Evolutionary conservation across 1,140 invertebrate genomes (phyloP).

Genomic region (Bombus confusus): DNA sequence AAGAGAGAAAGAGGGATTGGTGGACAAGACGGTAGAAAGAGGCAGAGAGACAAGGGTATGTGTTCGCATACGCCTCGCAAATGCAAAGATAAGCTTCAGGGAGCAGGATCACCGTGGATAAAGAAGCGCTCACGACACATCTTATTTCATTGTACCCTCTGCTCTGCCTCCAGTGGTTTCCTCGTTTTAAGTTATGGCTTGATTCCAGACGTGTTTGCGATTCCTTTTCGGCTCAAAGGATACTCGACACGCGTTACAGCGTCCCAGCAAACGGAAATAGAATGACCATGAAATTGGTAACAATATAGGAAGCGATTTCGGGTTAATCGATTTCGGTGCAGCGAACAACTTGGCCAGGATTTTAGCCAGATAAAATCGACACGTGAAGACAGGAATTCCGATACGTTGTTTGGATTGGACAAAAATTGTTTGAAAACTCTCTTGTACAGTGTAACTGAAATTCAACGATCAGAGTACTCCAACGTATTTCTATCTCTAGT

Average conservation of each 20-base stretch:
- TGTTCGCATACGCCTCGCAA: slow-evolving; percentile 46
- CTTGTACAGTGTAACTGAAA: no score
- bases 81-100: slow-evolving; percentile 67
- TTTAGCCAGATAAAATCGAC: neutral
- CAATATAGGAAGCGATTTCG: slow-evolving; percentile 7
- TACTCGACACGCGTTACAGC: neutral
- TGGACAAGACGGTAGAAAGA: neutral
- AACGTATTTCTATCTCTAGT: neutral
- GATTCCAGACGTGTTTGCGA: slow-evolving; percentile 28
- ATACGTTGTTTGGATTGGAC: neutral
- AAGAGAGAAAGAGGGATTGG: neutral
- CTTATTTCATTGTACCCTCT: slow-evolving; percentile 69
- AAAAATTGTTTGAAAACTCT: neutral
- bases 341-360: neutral
- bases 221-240: neutral
- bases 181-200: slow-evolving; percentile 32
- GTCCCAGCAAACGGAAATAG: neutral
- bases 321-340: neutral
- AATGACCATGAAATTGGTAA: slow-evolving; percentile 1
- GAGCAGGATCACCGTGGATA: slow-evolving; percentile 65
- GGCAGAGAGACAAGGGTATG: slow-evolving; percentile 1
- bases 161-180: slow-evolving; percentile 34
- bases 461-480: no score
- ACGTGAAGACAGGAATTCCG: neutral
- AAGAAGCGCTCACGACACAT: slow-evolving; percentile 66